These are phyloP conservation scores for Camelus dromedarius DNA, from an alignment of 2,113 vertebrate genomes.

Conservation along the genomic window DNA sequence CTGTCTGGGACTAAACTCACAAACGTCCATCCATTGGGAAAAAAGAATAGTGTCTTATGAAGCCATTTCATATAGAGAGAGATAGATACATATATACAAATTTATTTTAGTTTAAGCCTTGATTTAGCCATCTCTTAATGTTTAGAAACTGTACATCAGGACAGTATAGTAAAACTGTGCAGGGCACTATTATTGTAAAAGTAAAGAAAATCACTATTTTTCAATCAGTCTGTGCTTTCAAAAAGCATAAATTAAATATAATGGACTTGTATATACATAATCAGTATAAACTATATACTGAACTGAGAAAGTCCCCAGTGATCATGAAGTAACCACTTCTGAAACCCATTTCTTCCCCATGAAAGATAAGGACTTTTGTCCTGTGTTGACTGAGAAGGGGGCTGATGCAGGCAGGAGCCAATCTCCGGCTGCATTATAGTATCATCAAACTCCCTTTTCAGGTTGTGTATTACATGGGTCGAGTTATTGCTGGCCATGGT, in stretches of 20 bases:
- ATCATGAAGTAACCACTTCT: not conserved
- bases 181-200: not conserved
- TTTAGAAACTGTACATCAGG: not conserved
- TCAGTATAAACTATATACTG: not conserved
- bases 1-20: not conserved
- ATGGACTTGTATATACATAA: not conserved
- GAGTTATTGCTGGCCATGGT: not conserved
- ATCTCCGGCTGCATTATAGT: not conserved
- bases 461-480: not conserved
- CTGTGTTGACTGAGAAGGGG: not conserved
- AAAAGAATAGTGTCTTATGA: not conserved
- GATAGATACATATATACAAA: not conserved
- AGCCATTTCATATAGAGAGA: not conserved
- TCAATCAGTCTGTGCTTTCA: not conserved
- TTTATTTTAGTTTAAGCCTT: not conserved
- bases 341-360: not conserved
- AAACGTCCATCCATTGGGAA: not conserved
- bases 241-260: not conserved
- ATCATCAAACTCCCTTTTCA: not conserved
- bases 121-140: not conserved
- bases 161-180: not conserved
- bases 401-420: rapidly evolving
- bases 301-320: not conserved
- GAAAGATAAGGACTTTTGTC: not conserved
- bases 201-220: not conserved